phyloP scores from a whole-genome alignment of 92 coral and sea anemone genomes.

The Phymanthus crucifer region DNA sequence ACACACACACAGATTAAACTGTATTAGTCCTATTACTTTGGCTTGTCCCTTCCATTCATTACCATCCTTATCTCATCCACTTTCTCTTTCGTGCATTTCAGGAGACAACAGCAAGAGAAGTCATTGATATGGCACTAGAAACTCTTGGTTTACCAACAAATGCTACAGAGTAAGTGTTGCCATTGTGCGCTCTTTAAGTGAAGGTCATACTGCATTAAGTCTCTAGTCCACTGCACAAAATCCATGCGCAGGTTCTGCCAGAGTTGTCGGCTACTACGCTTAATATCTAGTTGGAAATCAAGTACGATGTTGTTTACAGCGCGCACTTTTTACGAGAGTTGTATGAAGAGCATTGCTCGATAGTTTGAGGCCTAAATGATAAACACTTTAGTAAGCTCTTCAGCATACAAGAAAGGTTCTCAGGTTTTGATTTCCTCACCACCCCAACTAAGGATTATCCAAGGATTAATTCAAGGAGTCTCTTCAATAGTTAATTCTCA shows the following conservation, averaged over 20 bases:
- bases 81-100: constrained; percentile 2
- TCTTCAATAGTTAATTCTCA: not conserved
- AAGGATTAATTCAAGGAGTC: no score
- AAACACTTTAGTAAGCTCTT: not conserved
- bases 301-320: no score
- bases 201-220: no score
- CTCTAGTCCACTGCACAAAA: no score
- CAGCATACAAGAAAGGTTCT: not conserved
- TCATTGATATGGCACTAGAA: constrained; percentile 89
- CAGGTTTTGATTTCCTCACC: not conserved
- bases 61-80: not conserved
- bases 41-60: not conserved
- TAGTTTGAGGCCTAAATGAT: no score
- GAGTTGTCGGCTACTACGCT: no score
- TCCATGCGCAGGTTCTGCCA: no score
- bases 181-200: not conserved
- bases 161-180: constrained; percentile 56
- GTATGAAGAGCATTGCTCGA: not conserved
- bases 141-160: constrained; percentile 74
- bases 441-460: no score
- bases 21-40: not conserved
- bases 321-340: no score
- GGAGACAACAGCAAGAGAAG: constrained; percentile 92
- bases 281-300: no score
- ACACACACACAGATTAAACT: not conserved